Evolutionary conservation across 2,888 invertebrate species (phyloP).

Genomic region (Tiliacea citrago): DNA sequence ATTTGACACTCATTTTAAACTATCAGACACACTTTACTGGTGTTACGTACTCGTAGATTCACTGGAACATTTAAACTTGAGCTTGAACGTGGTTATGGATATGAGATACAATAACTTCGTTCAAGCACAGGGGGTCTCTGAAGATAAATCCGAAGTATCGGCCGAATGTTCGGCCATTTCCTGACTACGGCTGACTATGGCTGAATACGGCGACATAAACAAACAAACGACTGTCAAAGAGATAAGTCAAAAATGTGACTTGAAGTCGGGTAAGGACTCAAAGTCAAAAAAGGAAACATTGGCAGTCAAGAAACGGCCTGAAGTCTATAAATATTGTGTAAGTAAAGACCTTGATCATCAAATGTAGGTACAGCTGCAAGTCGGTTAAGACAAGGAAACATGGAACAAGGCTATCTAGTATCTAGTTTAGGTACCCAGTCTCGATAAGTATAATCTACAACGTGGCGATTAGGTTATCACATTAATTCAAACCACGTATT

Average conservation of each 20-base stretch:
- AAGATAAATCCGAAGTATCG: not conserved
- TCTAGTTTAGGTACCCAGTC: constrained; percentile 5
- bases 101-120: not conserved
- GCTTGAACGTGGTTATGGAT: not conserved
- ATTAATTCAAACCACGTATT: no score
- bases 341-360: constrained; percentile 7
- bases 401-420: constrained; percentile 15
- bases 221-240: no score
- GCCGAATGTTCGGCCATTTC: no score
- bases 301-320: no score
- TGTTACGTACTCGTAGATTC: constrained; percentile 4
- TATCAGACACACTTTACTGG: constrained; percentile 11
- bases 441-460: no score
- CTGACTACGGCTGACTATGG: no score
- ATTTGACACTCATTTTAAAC: constrained; percentile 2
- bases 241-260: no score
- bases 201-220: no score
- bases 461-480: no score
- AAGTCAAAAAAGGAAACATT: no score
- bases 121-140: not conserved
- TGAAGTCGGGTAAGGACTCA: no score
- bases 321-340: not conserved
- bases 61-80: constrained; percentile 13
- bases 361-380: not conserved
- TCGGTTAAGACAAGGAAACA: not conserved